These are phyloP conservation scores for Pentamera pediparva DNA, from an alignment of 53 echinoderm and acorn worm genomes.

Conservation along the genomic window DNA sequence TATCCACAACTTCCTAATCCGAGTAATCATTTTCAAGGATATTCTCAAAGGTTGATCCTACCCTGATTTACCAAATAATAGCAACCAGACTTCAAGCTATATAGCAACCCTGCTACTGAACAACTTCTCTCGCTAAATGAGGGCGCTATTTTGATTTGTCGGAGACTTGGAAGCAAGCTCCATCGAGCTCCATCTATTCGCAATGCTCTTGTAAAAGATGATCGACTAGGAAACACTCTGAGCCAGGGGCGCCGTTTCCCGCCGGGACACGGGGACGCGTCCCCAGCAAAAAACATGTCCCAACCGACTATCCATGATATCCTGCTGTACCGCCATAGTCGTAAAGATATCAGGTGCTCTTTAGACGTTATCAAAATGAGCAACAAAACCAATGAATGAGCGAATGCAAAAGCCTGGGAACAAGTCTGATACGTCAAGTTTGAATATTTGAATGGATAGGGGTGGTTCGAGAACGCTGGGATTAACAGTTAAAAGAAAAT, in stretches of 20 bases:
- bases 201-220: too few relatives aligned
- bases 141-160: too few relatives aligned
- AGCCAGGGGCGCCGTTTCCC: not conserved
- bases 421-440: not conserved
- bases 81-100: too few relatives aligned
- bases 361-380: not conserved
- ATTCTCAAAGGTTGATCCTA: too few relatives aligned
- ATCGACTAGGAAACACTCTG: too few relatives aligned
- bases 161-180: too few relatives aligned
- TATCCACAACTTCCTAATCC: too few relatives aligned
- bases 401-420: not conserved
- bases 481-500: not conserved
- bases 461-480: not conserved
- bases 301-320: not conserved
- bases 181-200: too few relatives aligned
- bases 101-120: too few relatives aligned
- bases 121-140: too few relatives aligned
- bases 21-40: too few relatives aligned
- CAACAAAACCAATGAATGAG: not conserved
- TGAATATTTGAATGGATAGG: slow-evolving; percentile 5
- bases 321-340: not conserved
- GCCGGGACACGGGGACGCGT: not conserved
- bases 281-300: not conserved
- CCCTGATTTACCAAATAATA: too few relatives aligned
- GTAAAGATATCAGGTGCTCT: not conserved